Conservation (phyloP, 2,888 invertebrate genomes). For the Strigamia transsilvanica region DNA sequence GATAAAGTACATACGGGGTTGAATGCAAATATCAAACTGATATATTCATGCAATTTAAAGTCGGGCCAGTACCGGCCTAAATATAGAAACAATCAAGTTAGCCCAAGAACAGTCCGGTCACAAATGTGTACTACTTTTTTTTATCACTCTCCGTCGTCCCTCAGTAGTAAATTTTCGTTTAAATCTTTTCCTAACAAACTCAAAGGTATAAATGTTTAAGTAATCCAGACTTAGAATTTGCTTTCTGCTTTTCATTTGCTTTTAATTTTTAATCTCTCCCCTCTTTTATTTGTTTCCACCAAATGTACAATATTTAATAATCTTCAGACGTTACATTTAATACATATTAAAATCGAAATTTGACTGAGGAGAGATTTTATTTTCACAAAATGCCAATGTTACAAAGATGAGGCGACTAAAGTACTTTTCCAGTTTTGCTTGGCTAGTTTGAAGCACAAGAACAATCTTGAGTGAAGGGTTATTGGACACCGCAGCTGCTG, state of each 20-base stretch:
- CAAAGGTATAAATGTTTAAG: neutral
- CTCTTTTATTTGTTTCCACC: neutral
- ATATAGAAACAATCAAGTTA: too few species aligned
- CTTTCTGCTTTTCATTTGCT: neutral
- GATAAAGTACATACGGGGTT: too few species aligned
- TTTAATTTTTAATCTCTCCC: neutral
- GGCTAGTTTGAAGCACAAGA: constrained; percentile 47
- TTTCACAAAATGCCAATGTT: constrained; percentile 36
- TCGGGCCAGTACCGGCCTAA: too few species aligned
- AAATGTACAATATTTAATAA: constrained; percentile 23
- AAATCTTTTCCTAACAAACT: too few species aligned
- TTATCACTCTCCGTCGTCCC: too few species aligned
- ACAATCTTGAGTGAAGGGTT: constrained; percentile 49
- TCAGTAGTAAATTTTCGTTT: too few species aligned
- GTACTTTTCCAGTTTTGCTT: constrained; percentile 40
- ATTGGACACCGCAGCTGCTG: constrained; percentile 49
- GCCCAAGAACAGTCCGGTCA: too few species aligned
- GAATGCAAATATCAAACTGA: too few species aligned
- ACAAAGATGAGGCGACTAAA: constrained; percentile 26
- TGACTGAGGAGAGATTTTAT: constrained; percentile 27
- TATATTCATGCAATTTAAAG: too few species aligned
- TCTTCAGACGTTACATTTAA: constrained; percentile 17
- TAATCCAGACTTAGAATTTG: neutral
- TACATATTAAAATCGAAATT: constrained; percentile 41
- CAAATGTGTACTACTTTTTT: too few species aligned